These are phyloP conservation scores for Hozukius guyotensis DNA, from an alignment of 2,797 vertebrate species.

Conservation along the genomic window DNA sequence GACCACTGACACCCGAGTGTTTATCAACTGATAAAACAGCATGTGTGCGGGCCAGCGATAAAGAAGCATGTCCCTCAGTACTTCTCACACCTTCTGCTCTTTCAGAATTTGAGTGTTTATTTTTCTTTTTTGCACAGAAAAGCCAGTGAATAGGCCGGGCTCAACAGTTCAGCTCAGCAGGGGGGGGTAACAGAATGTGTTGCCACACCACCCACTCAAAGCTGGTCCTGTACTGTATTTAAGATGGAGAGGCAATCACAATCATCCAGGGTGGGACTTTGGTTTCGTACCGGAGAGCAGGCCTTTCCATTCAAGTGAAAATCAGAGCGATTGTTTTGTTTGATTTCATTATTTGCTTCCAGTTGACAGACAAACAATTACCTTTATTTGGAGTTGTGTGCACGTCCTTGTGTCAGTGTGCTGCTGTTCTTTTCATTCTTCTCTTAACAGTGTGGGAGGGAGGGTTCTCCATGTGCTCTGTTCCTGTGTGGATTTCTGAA, in stretches of 20 bases:
- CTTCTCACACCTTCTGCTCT: constrained; percentile 65
- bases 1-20: constrained; percentile 39
- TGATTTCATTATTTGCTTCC: constrained; percentile 23
- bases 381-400: not conserved
- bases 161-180: constrained; percentile 68
- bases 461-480: not conserved
- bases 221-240: constrained; percentile 73
- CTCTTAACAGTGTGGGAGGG: not conserved
- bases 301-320: constrained; percentile 49
- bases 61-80: constrained; percentile 25
- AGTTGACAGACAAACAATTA: not conserved
- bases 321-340: constrained; percentile 48
- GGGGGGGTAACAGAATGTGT: constrained; percentile 67
- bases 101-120: constrained; percentile 58
- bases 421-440: not conserved
- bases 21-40: constrained; percentile 48
- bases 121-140: constrained; percentile 42
- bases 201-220: constrained; percentile 83
- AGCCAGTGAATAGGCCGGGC: constrained; percentile 54
- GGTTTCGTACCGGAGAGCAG: not conserved
- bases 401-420: not conserved
- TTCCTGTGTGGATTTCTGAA: not conserved
- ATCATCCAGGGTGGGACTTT: constrained; percentile 43
- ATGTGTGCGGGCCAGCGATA: constrained; percentile 31
- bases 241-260: constrained; percentile 65